Evolutionary conservation across 2,797 vertebrate genomes (phyloP), one percentile per base, ranked within the genome.

Genomic region (Petrocephalus schoutedeni): DNA sequence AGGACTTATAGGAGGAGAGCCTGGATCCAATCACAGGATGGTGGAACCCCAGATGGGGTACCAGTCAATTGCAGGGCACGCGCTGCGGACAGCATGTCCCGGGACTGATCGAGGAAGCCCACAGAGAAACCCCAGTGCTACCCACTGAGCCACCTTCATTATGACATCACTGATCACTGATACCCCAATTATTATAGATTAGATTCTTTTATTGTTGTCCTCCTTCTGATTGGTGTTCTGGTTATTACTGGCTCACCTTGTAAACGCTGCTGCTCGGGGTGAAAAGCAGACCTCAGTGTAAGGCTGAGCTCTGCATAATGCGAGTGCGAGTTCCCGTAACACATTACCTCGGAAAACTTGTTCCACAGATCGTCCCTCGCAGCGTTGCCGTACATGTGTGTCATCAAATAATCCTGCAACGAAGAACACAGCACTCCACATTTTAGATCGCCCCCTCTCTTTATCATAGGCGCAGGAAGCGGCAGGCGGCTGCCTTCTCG

Each of bases 311-410:
- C 64, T 71, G 28, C 28, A 36, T 71, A 14, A 71, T 36, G 12
- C 4, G 1, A 0, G 12, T 4, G 14, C 64, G 32, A 36, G 28
- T 36, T 71, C 36, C 64, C 4, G 12, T 71, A 71, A 71, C 28
- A 51, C 53, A 88, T 95, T 96, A 99, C 98, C 98, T 98, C 97
- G 86, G 98, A 97, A 64, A 99, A 90, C 67, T 97, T 98, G 93
- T 96, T 97, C 98, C 98, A 99, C 86, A 99, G 96, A 95, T 99
- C 98, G 77, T 98, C 97, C 93, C 98, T 96, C 90, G 96, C 98
- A 21, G 98, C 98, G 89, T 99, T 99, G 89, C 98, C 95, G 91
- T 98, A 99, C 94, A 99, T 99, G 93, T 99, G 97, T 92, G 97
- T 98, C 92, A 96, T 97, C 95, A 99, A 95, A 91, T 98, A 99